phyloP scores from a whole-genome alignment of 2,888 invertebrate genomes.

The Hymenopus coronatus region DNA sequence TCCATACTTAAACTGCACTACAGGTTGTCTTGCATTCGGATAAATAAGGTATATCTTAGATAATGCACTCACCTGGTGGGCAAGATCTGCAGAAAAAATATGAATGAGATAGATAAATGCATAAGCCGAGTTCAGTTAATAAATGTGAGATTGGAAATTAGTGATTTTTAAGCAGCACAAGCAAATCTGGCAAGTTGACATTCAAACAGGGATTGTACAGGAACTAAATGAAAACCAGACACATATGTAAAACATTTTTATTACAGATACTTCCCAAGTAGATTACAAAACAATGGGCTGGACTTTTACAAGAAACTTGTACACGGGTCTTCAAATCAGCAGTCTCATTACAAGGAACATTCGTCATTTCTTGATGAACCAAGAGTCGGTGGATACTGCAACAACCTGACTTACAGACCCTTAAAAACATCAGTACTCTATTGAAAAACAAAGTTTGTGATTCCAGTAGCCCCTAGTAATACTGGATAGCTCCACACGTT shows the following conservation, averaged over 20 bases:
- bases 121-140: too few species aligned
- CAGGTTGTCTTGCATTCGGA: too few species aligned
- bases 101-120: too few species aligned
- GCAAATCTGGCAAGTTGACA: too few species aligned
- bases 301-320: neutral
- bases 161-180: too few species aligned
- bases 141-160: too few species aligned
- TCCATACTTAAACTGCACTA: too few species aligned
- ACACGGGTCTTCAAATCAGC: neutral
- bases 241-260: slow-evolving; percentile 6
- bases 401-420: neutral
- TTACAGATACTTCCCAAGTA: neutral
- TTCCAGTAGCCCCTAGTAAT: neutral
- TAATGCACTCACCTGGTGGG: too few species aligned
- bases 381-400: neutral
- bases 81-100: too few species aligned
- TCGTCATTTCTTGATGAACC: neutral
- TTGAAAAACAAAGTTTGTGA: neutral
- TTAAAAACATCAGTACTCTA: neutral
- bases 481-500: neutral
- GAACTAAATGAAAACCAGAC: neutral
- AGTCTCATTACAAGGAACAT: neutral
- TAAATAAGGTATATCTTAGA: too few species aligned
- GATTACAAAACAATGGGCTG: neutral
- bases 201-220: neutral